A percentile compares a stretch with the other conserved stretches of the same genome.
Evolutionary conservation across 2,888 invertebrate species (phyloP).

Genomic region (Luffia ferchaultella): DNA sequence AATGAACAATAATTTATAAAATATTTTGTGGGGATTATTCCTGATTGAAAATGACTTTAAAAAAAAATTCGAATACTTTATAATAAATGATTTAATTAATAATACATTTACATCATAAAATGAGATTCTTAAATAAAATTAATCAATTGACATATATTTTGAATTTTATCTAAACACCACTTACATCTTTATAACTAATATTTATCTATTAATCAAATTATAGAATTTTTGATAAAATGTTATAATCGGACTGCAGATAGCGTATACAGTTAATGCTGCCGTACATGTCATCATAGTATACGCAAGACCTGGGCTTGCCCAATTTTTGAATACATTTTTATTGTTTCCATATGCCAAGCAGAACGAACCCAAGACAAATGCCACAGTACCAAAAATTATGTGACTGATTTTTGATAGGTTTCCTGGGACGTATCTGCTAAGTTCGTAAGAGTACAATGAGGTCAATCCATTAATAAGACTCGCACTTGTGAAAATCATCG

Average conservation of each 20-base stretch:
- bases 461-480: slow-evolving; percentile 20
- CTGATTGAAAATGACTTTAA: too few species aligned
- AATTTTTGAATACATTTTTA: slow-evolving; percentile 19
- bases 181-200: too few species aligned
- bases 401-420: slow-evolving; percentile 17
- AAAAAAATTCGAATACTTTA: too few species aligned
- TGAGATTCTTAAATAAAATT: too few species aligned
- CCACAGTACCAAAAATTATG: slow-evolving; percentile 16
- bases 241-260: slow-evolving; percentile 3
- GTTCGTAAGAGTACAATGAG: slow-evolving; percentile 15
- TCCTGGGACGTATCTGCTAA: slow-evolving; percentile 13
- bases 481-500: slow-evolving; percentile 17
- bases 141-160: too few species aligned
- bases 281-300: slow-evolving; percentile 19
- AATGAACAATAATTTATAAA: too few species aligned
- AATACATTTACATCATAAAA: too few species aligned
- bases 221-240: not conserved
- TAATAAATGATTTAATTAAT: too few species aligned
- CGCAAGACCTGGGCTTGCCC: slow-evolving; percentile 18
- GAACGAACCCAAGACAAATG: slow-evolving; percentile 18
- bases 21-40: too few species aligned
- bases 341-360: slow-evolving; percentile 19
- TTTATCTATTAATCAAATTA: not conserved
- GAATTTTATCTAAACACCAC: too few species aligned
- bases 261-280: slow-evolving; percentile 14